Conservation (phyloP, 2,113 vertebrate genomes). For the Pelecanus crispus region DNA sequence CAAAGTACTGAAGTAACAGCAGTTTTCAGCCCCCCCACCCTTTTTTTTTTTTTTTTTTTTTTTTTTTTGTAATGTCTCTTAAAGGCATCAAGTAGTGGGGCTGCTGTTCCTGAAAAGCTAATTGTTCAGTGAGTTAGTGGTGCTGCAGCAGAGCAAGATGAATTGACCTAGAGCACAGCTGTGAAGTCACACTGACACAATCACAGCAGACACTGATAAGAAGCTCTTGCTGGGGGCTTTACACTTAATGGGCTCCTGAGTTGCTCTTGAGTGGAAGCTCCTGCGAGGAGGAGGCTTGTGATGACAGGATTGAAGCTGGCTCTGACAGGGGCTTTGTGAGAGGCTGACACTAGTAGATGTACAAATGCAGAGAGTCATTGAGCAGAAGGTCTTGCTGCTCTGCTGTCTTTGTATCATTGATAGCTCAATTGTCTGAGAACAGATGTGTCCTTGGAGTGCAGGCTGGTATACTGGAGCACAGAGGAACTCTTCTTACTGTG, state of each 20-base stretch:
- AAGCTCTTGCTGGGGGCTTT: constrained; percentile 42
- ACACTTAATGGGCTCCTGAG: constrained; percentile 33
- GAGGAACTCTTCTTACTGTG: background rate
- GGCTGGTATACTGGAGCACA: background rate
- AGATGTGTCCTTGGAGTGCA: constrained; percentile 23
- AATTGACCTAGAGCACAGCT: constrained; percentile 49
- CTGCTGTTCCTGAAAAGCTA: background rate
- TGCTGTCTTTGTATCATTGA: constrained; percentile 6
- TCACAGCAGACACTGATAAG: constrained; percentile 46
- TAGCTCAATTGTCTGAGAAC: constrained; percentile 31
- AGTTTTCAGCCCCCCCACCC: background rate
- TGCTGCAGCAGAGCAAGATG: background rate
- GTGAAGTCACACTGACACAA: constrained; percentile 46
- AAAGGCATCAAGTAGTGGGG: background rate
- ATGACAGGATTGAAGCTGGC: constrained; percentile 37
- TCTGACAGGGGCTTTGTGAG: constrained; percentile 37
- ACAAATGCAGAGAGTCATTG: constrained; percentile 10
- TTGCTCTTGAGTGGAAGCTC: constrained; percentile 39
- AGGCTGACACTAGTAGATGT: background rate
- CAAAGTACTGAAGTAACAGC: background rate
- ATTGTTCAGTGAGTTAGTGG: background rate
- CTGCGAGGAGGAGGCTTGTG: constrained; percentile 6
- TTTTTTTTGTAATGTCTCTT: background rate
- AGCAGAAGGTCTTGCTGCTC: constrained; percentile 38
- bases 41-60: background rate